phyloP scores from a whole-genome alignment of 2,888 invertebrate genomes.

The Sipunculus nudus region DNA sequence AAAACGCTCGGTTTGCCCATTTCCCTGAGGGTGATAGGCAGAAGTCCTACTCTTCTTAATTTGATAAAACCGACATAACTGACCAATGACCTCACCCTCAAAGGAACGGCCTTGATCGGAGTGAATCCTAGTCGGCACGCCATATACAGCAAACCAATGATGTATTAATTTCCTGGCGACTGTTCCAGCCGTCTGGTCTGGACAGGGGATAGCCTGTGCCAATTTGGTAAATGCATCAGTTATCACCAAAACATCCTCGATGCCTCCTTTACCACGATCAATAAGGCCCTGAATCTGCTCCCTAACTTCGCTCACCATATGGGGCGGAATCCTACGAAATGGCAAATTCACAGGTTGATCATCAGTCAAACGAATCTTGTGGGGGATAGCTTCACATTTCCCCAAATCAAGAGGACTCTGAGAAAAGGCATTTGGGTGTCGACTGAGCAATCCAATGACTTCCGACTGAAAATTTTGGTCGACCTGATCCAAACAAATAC shows the following conservation, averaged over 20 bases:
- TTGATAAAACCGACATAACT: not conserved
- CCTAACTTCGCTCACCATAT: no score
- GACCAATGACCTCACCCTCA: not conserved
- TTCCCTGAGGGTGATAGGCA: constrained; percentile 25
- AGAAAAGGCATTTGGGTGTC: no score
- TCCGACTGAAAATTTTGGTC: no score
- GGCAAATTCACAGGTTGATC: no score
- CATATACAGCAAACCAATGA: constrained; percentile 27
- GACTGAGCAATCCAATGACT: no score
- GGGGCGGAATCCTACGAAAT: no score
- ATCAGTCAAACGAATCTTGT: no score
- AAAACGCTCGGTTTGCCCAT: constrained; percentile 40
- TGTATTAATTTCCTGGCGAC: constrained; percentile 30
- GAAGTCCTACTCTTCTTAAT: constrained; percentile 8
- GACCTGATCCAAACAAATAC: no score
- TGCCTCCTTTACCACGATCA: constrained; percentile 22
- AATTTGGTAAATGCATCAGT: constrained; percentile 35
- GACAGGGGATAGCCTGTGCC: constrained; percentile 24
- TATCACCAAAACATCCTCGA: constrained; percentile 29
- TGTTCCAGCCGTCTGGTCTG: constrained; percentile 26
- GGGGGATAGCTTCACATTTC: no score
- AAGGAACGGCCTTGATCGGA: constrained; percentile 10
- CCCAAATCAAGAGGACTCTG: no score
- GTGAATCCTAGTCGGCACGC: constrained; percentile 16
- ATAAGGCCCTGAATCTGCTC: no score